Base-by-base conservation (phyloP, 2,888 invertebrate species). In the Agapetus fuscipes region DNA sequence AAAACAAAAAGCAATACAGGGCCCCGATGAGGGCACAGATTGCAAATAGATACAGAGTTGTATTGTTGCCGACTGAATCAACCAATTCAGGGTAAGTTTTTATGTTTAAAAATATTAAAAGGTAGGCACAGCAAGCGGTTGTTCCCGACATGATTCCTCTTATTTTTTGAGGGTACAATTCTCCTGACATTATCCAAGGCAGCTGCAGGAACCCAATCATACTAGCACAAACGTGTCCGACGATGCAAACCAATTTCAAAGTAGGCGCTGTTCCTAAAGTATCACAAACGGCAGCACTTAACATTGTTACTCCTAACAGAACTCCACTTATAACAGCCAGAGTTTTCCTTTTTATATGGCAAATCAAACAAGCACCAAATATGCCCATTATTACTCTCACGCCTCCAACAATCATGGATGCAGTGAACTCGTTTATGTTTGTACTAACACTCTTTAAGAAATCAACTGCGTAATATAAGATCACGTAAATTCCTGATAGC, bases 101-200 rank as follows among this genome's bases (percentile, higher is more conserved):
- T 17, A 83, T 78, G 33, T 77, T 78, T 26, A 76, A 66, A 57
- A 83, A 83, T 24, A 81, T 80, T 10, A 82, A 65, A 2, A 77
- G 58, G 51, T 83, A 82, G 0, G 77, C 82, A 34, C 82, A 71
- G 39, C 80, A 79, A 1, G 81, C 74, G 0, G 82, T 80, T 0
- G 80, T 59, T 0, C 83, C 83, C 0, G 79, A 76, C 71, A 81
- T 75, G 1, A 80, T 72, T 0, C 82, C 79, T 48, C 83, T 62
- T 2, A 80, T 78, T 40, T 74, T 71, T 46, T 80, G 65, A 2
- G 82, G 80, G 51, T 81, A 83, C 29, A 83, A 54, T 52, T 83
- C 83, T 2, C 81, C 81, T 0, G 78, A 80, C 74, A 83, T 76
- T 17, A 83, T 76, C 80, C 82, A 83, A 0, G 83, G 83, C 3